These are phyloP conservation scores for Lycaena phlaeas DNA, from an alignment of 2,888 invertebrate genomes.

Conservation along the genomic window DNA sequence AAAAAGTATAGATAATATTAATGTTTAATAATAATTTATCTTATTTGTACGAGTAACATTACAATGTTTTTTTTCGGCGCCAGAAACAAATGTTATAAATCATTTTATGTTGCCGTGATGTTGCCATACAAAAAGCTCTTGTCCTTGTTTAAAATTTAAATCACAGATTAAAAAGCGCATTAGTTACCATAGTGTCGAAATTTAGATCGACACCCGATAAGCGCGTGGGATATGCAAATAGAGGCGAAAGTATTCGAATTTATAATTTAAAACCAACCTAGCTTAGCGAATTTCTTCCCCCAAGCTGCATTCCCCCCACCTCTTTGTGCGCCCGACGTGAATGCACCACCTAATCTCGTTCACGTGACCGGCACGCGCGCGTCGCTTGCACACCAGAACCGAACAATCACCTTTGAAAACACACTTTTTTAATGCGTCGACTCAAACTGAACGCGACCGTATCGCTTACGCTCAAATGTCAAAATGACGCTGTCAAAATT, in stretches of 20 bases:
- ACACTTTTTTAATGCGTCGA: constrained; percentile 21
- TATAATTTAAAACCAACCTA: constrained; percentile 68
- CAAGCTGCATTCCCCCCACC: constrained; percentile 51
- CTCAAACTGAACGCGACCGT: constrained; percentile 28
- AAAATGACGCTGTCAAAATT: constrained; percentile 31
- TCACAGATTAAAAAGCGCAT: neutral
- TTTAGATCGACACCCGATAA: constrained; percentile 17
- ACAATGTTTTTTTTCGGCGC: no score
- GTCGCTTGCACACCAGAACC: constrained; percentile 60
- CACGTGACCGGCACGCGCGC: constrained; percentile 62
- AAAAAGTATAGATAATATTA: no score
- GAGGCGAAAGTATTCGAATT: constrained; percentile 50
- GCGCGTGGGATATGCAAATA: constrained; percentile 70
- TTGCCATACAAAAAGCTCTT: no score
- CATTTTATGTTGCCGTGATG: no score
- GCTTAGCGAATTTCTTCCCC: constrained; percentile 62
- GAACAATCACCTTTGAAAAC: constrained; percentile 35
- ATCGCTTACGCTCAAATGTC: constrained; percentile 26
- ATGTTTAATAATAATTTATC: no score
- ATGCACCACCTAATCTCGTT: constrained; percentile 59
- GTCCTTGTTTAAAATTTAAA: neutral
- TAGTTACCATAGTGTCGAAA: constrained; percentile 15
- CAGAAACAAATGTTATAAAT: no score
- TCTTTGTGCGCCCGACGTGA: constrained; percentile 63
- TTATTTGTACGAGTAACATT: no score